Conservation (phyloP, 1,140 invertebrate species). For the Lasioglossum baleicum region DNA sequence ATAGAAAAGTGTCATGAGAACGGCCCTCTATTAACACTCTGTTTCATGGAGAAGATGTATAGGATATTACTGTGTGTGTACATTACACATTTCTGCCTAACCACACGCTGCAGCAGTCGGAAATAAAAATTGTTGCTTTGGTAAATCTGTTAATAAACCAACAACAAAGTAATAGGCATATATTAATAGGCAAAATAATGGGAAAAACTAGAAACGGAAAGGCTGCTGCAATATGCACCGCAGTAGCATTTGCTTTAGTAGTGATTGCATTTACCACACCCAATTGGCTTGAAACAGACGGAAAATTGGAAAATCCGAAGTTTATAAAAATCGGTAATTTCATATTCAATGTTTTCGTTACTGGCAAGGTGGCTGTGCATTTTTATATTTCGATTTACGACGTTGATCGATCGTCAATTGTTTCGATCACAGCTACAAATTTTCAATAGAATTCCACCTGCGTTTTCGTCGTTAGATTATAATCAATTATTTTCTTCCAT, state of each 20-base stretch:
- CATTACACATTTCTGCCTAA: conserved; percentile 6
- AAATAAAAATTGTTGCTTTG: conserved; percentile 4
- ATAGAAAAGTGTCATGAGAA: not conserved
- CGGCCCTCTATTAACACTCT: conserved; percentile 9
- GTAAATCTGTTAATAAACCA: not conserved
- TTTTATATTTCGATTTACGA: conserved; percentile 24
- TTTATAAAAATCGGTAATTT: conserved; percentile 89
- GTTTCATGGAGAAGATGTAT: not conserved
- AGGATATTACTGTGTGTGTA: not conserved
- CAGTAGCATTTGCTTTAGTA: conserved; percentile 86
- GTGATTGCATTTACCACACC: conserved; percentile 94
- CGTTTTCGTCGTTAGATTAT: not conserved
- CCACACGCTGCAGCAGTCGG: not conserved
- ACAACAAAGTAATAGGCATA: not conserved
- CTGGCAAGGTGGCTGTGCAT: not conserved
- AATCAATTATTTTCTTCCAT: conserved; percentile 65
- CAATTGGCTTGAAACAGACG: conserved; percentile 95
- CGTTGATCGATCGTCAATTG: not conserved
- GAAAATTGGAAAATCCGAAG: conserved; percentile 87
- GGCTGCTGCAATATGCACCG: conserved; percentile 85
- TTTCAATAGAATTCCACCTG: not conserved
- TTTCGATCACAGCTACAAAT: not conserved
- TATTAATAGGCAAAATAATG: conserved; percentile 55
- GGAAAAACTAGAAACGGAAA: conserved; percentile 85
- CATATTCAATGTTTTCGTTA: not conserved